Conservation (phyloP, 2,797 vertebrate genomes). For the Sphenodon punctatus region DNA sequence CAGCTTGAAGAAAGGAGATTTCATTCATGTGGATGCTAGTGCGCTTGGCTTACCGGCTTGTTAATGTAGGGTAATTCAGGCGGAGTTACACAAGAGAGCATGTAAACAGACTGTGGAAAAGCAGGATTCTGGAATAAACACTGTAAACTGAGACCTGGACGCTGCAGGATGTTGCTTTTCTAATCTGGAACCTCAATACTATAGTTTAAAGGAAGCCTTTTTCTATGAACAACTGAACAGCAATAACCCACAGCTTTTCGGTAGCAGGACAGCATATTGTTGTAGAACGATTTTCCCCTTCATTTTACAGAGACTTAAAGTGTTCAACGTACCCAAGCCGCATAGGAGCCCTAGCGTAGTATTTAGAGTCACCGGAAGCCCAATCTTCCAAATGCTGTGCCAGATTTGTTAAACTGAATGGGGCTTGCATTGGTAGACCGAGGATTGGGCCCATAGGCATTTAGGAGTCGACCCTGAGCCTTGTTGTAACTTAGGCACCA, state of each 20-base stretch:
- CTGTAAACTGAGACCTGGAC: not conserved
- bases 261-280: not conserved
- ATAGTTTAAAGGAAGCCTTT: not conserved
- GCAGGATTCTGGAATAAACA: not conserved
- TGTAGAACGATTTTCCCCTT: not conserved
- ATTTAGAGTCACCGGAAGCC: no score
- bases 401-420: no score
- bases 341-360: no score
- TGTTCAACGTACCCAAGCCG: no score
- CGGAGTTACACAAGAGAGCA: conserved; percentile 12
- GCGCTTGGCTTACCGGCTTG: not conserved
- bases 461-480: no score
- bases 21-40: not conserved
- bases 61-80: not conserved
- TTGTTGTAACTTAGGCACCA: no score
- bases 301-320: no score
- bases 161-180: conserved; percentile 11
- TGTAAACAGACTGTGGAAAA: conserved; percentile 36
- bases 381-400: no score
- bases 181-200: not conserved
- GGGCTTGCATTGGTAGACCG: no score
- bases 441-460: not conserved
- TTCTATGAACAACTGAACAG: not conserved
- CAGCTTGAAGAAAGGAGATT: not conserved
- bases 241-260: not conserved